A percentile compares a stretch with the other conserved stretches of the same genome.
Evolutionary conservation across 2,888 invertebrate genomes (phyloP).

Genomic region (Hylaea fasciaria): DNA sequence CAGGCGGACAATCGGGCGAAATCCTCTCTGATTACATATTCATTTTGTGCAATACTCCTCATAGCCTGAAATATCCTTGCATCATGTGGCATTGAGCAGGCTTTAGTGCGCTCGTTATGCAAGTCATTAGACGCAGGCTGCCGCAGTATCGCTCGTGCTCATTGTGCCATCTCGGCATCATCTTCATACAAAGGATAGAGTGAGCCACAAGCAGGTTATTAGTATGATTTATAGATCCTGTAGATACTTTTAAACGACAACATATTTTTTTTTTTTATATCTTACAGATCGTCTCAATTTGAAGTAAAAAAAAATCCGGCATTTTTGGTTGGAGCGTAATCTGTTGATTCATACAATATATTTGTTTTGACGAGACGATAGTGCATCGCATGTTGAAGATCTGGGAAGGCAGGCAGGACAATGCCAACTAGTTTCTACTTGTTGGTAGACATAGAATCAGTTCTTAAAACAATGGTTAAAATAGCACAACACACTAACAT

Average conservation of each 20-base stretch:
- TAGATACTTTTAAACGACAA: conserved; percentile 4
- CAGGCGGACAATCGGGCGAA: conserved; percentile 7
- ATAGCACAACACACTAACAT: no score
- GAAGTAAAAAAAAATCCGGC: no score
- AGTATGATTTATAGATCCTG: conserved; percentile 60
- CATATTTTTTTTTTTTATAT: background rate
- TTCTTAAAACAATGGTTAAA: no score
- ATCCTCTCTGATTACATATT: background rate
- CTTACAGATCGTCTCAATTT: no score
- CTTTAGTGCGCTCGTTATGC: conserved; percentile 49
- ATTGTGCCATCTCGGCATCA: conserved; percentile 45
- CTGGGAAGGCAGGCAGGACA: no score
- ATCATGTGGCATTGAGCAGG: conserved; percentile 49
- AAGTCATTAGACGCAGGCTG: conserved; percentile 52
- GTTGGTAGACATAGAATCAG: no score
- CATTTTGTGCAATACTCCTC: conserved; percentile 14
- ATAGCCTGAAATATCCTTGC: conserved; percentile 25
- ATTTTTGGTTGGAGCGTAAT: no score
- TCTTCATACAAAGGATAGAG: conserved; percentile 53
- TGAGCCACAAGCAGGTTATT: conserved; percentile 65
- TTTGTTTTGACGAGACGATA: no score
- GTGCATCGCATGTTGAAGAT: no score
- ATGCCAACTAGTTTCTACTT: no score
- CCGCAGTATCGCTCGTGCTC: conserved; percentile 43
- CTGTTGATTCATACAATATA: no score